Base-by-base conservation (phyloP, 2,888 invertebrate genomes). In the Steinernema carpocapsae region DNA sequence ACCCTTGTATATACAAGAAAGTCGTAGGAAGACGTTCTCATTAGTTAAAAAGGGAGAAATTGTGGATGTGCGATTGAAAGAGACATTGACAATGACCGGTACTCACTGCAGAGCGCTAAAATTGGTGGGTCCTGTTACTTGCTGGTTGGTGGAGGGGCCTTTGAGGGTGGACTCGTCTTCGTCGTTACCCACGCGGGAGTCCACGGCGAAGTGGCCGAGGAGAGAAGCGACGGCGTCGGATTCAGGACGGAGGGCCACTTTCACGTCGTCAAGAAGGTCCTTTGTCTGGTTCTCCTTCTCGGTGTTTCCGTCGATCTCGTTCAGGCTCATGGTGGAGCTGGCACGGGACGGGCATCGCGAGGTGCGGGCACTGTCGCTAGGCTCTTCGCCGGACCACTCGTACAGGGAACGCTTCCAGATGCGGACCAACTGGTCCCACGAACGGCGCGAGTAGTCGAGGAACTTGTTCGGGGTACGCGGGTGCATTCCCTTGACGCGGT, bases 401-500 rank as follows among this genome's bases (percentile, higher is more conserved):
- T 86, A 86, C 29, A 86, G 77, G 10, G 79, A 76, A 26, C 80
- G 77, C 76, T 86, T 86, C 86, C 86, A 86, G 72, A 24, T 17
- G 17, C 78, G 71, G 10, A 85, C 82, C 77, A 95, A 91, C 37
- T 92, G 92, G 88, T 97, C 97, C 93, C 95, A 97, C 14, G 93
- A 94, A 80, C 97, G 91, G 52, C 97, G 91, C 83, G 95, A 95
- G 88, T 93, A 94, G 89, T 94, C 94, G 32, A 91, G 88, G 86
- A 91, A 91, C 89, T 94, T 95, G 83, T 94, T 93, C 2, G 97
- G 97, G 0, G 97, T 97, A 84, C 91, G 91, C 0, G 96, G 97
- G 89, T 96, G 93, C 3, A 79, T 71, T 24, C 78, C 81, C 72
- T 78, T 78, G 45, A 79, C 76, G 29, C 86, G 83, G n/a, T 76